These are phyloP conservation scores for Nycteola revayana DNA, from an alignment of 2,888 invertebrate genomes.

Conservation along the genomic window DNA sequence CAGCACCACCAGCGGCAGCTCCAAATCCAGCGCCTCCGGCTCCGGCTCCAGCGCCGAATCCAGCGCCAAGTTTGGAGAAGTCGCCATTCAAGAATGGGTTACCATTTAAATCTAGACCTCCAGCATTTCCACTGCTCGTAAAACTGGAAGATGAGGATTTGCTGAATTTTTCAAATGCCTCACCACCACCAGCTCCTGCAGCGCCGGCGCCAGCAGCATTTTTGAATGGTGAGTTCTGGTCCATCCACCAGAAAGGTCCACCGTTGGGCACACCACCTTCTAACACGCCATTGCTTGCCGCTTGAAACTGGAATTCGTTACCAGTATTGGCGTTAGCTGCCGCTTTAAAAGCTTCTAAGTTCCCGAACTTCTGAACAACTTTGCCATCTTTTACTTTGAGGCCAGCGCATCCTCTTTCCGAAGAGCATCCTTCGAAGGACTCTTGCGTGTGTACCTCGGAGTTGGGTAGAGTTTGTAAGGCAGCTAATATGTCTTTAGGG, in stretches of 20 bases:
- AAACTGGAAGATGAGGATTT: conserved; percentile 52
- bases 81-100: conserved; percentile 63
- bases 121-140: conserved; percentile 40
- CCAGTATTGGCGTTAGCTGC: conserved; percentile 51
- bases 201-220: no score
- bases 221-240: conserved; percentile 81
- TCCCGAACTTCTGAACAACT: conserved; percentile 65
- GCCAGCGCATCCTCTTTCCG: conserved; percentile 72
- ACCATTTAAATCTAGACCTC: conserved; percentile 39
- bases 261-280: conserved; percentile 52
- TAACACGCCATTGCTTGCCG: conserved; percentile 53
- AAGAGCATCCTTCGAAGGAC: conserved; percentile 67
- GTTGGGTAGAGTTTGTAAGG: conserved; percentile 51
- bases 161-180: conserved; percentile 59
- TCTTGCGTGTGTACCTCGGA: conserved; percentile 68
- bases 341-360: conserved; percentile 59
- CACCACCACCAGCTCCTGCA: conserved; percentile 48
- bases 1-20: conserved; percentile 1
- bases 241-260: conserved; percentile 84
- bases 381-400: conserved; percentile 72
- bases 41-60: neutral
- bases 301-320: conserved; percentile 65
- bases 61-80: conserved; percentile 41
- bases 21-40: neutral
- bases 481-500: conserved; percentile 52